These are phyloP conservation scores for Camarhynchus parvulus DNA, from an alignment of 2,113 vertebrate species.

Conservation along the genomic window DNA sequence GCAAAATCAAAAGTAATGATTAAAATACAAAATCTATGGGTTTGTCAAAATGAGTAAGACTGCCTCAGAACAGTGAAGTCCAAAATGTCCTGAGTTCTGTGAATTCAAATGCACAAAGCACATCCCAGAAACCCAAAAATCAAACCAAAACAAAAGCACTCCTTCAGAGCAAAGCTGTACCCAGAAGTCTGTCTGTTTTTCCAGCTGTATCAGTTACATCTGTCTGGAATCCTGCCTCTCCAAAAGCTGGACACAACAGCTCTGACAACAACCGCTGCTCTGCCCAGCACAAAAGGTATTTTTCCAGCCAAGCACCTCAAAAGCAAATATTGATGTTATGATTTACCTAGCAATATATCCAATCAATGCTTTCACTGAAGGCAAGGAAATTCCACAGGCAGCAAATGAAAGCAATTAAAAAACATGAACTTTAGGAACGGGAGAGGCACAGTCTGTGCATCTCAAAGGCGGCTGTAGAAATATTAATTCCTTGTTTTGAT, in stretches of 20 bases:
- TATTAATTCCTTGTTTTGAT: background rate
- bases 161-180: background rate
- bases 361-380: background rate
- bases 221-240: slow-evolving; percentile 25
- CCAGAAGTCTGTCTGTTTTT: slow-evolving; percentile 2
- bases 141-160: background rate
- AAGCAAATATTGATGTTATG: background rate
- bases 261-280: background rate
- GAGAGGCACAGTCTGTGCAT: background rate
- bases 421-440: background rate
- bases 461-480: background rate
- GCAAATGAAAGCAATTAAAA: background rate
- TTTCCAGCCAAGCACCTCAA: slow-evolving; percentile 1
- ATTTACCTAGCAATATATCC: background rate
- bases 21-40: background rate
- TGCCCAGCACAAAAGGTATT: background rate
- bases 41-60: background rate
- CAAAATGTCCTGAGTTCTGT: background rate
- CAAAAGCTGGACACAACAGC: background rate
- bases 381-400: background rate
- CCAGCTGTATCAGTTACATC: slow-evolving; percentile 43
- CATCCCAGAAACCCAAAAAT: background rate
- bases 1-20: background rate
- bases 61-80: background rate
- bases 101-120: background rate